Evolutionary conservation across 1,140 invertebrate species (phyloP).

Genomic region (Atopsyche davidsoni): DNA sequence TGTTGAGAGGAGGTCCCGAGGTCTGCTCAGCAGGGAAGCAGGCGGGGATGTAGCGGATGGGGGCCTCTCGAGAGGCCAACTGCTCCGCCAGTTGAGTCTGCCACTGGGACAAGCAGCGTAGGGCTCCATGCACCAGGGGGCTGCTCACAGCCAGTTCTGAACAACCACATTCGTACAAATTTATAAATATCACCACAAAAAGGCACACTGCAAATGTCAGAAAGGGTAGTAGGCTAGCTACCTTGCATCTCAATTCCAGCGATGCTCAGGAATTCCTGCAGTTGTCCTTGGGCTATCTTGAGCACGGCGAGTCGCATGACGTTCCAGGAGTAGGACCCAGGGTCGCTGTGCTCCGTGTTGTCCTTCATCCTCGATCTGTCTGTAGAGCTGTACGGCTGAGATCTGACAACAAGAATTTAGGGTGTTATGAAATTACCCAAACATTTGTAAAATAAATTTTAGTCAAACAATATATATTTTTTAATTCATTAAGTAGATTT

Average conservation of each 20-base stretch:
- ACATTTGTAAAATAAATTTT: no score
- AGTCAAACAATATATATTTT: background rate
- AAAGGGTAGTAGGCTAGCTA: conserved; percentile 40
- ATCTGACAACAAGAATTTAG: no score
- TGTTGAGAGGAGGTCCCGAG: conserved; percentile 78
- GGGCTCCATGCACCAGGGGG: conserved; percentile 83
- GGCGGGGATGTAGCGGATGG: conserved; percentile 76
- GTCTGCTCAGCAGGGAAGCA: conserved; percentile 69
- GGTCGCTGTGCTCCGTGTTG: conserved; percentile 86
- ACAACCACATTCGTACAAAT: conserved; percentile 19
- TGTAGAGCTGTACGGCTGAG: conserved; percentile 3
- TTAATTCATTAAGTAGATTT: no score
- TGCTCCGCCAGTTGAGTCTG: conserved; percentile 70
- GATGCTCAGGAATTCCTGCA: conserved; percentile 63
- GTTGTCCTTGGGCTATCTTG: conserved; percentile 72
- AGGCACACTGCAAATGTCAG: background rate
- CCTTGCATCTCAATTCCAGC: conserved; percentile 89
- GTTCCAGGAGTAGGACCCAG: conserved; percentile 90
- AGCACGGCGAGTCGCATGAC: conserved; percentile 86
- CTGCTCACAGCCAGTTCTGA: conserved; percentile 88
- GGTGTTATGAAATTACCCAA: no score
- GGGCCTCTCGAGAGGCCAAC: conserved; percentile 67
- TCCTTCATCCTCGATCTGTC: conserved; percentile 53
- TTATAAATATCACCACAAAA: background rate
- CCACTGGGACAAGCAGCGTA: conserved; percentile 85